These are phyloP conservation scores for Oophaga pumilio DNA, from an alignment of 2,113 vertebrate species.

Conservation along the genomic window DNA sequence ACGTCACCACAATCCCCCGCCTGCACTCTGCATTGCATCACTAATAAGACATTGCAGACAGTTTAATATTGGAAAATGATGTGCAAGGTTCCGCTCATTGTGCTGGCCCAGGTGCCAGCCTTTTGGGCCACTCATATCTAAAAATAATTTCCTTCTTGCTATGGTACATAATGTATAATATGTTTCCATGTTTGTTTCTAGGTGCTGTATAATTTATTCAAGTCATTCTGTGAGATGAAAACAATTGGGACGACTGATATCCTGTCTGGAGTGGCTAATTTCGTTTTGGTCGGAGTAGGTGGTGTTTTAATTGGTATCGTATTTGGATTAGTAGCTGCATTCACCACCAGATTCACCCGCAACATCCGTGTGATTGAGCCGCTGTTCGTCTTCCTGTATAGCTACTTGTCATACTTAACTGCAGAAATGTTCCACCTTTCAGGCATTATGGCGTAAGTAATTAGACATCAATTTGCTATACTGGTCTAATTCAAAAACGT, in stretches of 20 bases:
- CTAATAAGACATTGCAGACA: too few species aligned
- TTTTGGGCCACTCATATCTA: background rate
- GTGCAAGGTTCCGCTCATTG: too few species aligned
- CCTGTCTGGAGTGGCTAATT: conserved; percentile 87
- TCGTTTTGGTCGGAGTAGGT: conserved; percentile 90
- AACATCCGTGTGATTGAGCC: conserved; percentile 94
- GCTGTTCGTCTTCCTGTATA: conserved; percentile 96
- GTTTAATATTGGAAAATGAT: too few species aligned
- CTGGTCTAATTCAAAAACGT: background rate
- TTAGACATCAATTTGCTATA: background rate
- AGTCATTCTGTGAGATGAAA: conserved; percentile 88
- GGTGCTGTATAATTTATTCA: conserved; percentile 97
- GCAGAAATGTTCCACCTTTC: conserved; percentile 95
- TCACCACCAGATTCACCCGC: conserved; percentile 95
- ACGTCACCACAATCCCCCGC: too few species aligned
- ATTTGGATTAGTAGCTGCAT: conserved; percentile 92
- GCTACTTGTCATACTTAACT: conserved; percentile 93
- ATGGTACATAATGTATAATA: background rate
- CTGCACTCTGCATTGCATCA: too few species aligned
- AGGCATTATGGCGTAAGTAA: conserved; percentile 97
- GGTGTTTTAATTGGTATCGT: conserved; percentile 88
- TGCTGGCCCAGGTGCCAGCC: background rate
- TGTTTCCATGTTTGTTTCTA: conserved; percentile 64
- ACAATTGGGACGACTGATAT: conserved; percentile 87
- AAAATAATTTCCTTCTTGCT: background rate